Evolutionary conservation across 2,797 vertebrate species (phyloP).

Genomic region (Anguilla pacifica): DNA sequence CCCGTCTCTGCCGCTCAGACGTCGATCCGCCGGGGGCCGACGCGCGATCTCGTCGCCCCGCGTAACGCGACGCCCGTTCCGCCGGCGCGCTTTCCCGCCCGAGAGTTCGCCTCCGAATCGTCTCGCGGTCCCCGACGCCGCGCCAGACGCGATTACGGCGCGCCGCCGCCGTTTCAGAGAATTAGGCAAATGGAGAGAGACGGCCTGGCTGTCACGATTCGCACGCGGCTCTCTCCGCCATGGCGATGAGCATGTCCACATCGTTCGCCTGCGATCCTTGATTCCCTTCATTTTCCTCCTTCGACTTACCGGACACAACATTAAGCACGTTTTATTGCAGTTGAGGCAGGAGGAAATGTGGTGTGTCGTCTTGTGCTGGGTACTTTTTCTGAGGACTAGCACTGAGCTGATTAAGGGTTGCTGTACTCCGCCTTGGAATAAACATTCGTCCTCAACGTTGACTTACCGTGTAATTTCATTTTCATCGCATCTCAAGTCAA

Average conservation of each 20-base stretch:
- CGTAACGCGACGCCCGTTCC: background rate
- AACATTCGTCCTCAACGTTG: background rate
- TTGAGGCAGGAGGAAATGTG: background rate
- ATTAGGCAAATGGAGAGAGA: constrained; percentile 26
- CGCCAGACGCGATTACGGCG: background rate
- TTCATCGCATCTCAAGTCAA: background rate
- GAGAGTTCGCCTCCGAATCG: background rate
- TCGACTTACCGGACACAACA: background rate
- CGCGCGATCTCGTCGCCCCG: background rate
- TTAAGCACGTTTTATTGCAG: background rate
- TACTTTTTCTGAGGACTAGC: background rate
- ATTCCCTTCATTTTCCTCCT: background rate
- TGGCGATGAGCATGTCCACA: background rate
- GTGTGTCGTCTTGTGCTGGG: background rate
- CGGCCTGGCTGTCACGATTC: constrained; percentile 19
- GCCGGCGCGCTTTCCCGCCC: too few relatives aligned
- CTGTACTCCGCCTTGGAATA: background rate
- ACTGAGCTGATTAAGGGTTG: background rate
- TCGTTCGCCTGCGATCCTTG: background rate
- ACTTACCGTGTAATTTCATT: background rate
- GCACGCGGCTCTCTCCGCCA: constrained; percentile 8
- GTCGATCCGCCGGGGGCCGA: background rate
- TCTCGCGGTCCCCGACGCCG: background rate
- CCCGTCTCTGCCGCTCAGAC: background rate
- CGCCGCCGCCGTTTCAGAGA: background rate